Base-by-base conservation (phyloP, 2,797 vertebrate species). In the Sus cebifrons region DNA sequence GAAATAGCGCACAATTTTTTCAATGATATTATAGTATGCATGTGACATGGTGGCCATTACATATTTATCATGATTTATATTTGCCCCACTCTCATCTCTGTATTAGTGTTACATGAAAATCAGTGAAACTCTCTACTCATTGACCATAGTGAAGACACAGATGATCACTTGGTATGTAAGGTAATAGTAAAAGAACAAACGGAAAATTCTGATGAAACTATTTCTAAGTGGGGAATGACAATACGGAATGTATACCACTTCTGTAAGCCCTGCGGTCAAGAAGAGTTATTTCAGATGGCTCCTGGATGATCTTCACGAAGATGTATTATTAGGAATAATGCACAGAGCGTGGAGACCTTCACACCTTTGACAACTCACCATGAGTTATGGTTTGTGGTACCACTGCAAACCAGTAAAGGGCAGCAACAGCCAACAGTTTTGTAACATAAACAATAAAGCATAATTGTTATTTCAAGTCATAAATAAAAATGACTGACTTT, bases 341-440 rank as follows among this genome's bases (percentile, higher is more conserved):
- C 12, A 5, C 20, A 18, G 25, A 13, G 18, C 4, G 2, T 16
- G 16, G 78, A 68, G 54, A 67, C 13, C 18, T 44, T 84, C 36
- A 49, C 15, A n/a, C 14, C 23, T 96, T 64, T 86, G 95, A 93
- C 93, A 87, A 68, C 36, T 95, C 95, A 77, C 95, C 92, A 32
- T 71, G 87, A 96, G 62, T 18, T 96, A 94, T 91, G 95, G 96
- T 97, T 97, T 97, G 96, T 97, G 97, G 93, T 98, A 96, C 96
- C 96, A 81, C 86, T 64, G 67, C 0, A n/a, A 97, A 93, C 98
- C 97, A 98, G 97, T 25, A 87, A 98, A 98, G 96, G 97, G 97
- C 97, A 98, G 97, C 94, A 98, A 92, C 73, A 95, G 86, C 92
- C 95, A 98, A 97, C 25, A 25, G 84, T 97, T 98, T 95, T 90